A percentile compares a stretch with the other conserved stretches of the same genome.
Evolutionary conservation across 2,797 vertebrate species (phyloP).

Genomic region (Heterohyrax brucei): DNA sequence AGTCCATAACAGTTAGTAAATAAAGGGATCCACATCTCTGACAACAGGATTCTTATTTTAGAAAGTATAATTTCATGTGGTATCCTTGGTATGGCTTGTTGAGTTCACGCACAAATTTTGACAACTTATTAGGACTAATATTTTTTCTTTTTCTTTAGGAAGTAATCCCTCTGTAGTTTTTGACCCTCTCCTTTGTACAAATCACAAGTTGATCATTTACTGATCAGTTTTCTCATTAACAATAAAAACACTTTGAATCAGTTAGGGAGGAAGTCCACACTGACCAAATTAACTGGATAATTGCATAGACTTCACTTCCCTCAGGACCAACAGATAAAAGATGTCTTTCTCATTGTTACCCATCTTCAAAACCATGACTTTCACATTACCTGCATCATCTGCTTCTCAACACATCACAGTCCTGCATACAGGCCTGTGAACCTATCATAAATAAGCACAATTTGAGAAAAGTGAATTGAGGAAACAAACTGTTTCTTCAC

Average conservation of each 20-base stretch:
- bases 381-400: neutral
- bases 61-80: neutral
- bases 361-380: neutral
- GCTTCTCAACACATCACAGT: neutral
- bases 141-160: slow-evolving; percentile 20
- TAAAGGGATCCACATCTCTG: slow-evolving; percentile 15
- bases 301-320: neutral
- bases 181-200: neutral
- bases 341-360: neutral
- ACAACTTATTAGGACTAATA: neutral
- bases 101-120: neutral
- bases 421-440: no score
- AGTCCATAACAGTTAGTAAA: neutral
- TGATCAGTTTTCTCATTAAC: slow-evolving; percentile 4
- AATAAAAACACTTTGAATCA: neutral
- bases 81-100: neutral
- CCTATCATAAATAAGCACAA: neutral
- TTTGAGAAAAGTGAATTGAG: neutral
- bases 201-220: neutral
- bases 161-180: neutral
- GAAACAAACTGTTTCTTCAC: neutral
- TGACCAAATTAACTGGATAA: neutral
- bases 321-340: neutral
- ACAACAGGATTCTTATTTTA: neutral
- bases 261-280: neutral